A percentile compares a stretch with the other conserved stretches of the same genome.
These are phyloP conservation scores for Podarcis siculus DNA, from an alignment of 2,797 vertebrate species.

Conservation along the genomic window DNA sequence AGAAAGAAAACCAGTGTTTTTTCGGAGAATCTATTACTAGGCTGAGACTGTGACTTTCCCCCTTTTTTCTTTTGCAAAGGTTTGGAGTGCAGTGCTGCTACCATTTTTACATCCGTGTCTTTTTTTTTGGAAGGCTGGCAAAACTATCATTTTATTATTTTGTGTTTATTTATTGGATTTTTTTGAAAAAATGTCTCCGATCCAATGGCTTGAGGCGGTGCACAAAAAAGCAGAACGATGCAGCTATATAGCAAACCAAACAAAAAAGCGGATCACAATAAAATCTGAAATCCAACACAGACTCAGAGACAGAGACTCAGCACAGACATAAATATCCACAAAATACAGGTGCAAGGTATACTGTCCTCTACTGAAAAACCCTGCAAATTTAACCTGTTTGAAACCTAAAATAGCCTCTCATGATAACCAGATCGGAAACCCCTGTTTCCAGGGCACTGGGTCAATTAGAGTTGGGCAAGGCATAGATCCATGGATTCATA, in stretches of 20 bases:
- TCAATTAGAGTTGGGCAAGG: neutral
- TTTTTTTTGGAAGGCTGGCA: constrained; percentile 11
- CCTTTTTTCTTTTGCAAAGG: neutral
- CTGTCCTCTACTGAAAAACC: neutral
- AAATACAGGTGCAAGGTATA: too few relatives aligned
- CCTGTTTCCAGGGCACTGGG: neutral
- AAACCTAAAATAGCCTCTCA: too few relatives aligned
- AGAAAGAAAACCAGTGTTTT: neutral
- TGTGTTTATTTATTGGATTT: neutral
- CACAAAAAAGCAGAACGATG: neutral
- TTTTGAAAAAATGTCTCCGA: neutral
- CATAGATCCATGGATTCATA: too few relatives aligned
- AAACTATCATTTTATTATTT: neutral
- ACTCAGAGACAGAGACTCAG: neutral
- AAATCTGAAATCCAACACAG: neutral
- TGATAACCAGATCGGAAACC: too few relatives aligned
- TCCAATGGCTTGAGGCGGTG: neutral
- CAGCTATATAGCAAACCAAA: neutral
- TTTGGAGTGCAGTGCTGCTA: constrained; percentile 13
- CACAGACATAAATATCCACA: neutral
- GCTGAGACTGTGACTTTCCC: neutral
- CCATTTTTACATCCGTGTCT: constrained; percentile 4
- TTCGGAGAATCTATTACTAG: neutral
- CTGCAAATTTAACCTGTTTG: too few relatives aligned
- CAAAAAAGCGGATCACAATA: neutral